These are phyloP conservation scores for Euura lappo DNA, from an alignment of 1,140 invertebrate genomes.

Conservation along the genomic window DNA sequence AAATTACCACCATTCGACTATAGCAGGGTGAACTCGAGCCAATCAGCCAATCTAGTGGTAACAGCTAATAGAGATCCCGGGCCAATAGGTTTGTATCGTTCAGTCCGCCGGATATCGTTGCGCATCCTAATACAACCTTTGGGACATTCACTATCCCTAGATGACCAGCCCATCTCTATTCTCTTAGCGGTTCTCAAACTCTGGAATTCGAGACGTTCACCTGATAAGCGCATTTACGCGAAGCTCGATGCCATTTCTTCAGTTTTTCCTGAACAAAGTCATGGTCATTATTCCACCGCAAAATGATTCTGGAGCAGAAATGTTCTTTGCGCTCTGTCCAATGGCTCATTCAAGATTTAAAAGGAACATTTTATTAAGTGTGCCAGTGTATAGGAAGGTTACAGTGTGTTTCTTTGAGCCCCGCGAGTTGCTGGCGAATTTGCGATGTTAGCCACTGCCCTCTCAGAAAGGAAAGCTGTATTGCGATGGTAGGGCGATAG, in stretches of 20 bases:
- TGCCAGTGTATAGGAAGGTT: no score
- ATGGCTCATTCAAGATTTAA: no score
- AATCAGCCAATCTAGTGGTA: constrained; percentile 7
- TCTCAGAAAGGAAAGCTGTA: constrained; percentile 1
- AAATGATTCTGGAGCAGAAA: no score
- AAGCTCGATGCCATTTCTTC: no score
- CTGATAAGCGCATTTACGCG: no score
- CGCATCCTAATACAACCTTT: constrained; percentile 40
- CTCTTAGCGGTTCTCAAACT: constrained; percentile 39
- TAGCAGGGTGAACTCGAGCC: background rate
- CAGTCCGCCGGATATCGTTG: constrained; percentile 36
- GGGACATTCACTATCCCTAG: constrained; percentile 29
- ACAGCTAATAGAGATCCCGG: constrained; percentile 6
- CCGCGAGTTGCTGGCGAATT: background rate
- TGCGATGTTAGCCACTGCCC: constrained; percentile 6
- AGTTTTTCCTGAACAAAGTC: no score
- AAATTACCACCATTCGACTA: constrained; percentile 1
- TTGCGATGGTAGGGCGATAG: constrained; percentile 44
- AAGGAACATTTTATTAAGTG: no score
- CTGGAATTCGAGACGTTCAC: constrained; percentile 12
- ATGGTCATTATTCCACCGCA: no score
- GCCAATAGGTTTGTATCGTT: constrained; percentile 31
- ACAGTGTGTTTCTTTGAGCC: no score
- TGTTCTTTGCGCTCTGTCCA: no score
- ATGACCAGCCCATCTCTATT: constrained; percentile 10